Conservation (phyloP, 2,113 vertebrate species). For the Potamarius usumacintae region DNA sequence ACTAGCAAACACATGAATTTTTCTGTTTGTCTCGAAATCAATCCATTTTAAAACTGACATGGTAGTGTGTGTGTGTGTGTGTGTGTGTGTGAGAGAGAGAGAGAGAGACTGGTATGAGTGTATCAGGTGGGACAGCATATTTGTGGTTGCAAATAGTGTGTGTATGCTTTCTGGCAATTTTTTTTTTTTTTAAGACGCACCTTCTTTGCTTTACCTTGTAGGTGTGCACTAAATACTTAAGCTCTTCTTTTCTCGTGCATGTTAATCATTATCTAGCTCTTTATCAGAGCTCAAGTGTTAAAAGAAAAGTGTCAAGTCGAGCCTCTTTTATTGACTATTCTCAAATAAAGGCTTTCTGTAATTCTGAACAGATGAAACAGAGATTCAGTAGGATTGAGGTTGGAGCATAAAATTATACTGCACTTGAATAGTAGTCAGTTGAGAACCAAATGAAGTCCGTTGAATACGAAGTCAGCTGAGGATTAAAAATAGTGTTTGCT, state of each 20-base stretch:
- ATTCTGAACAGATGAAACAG: background rate
- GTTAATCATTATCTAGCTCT: background rate
- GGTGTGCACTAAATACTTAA: background rate
- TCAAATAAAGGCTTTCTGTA: background rate
- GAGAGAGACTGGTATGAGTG: background rate
- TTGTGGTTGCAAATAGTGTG: background rate
- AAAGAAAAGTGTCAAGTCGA: background rate
- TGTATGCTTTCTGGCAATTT: background rate
- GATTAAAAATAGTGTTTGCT: background rate
- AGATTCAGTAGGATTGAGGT: background rate
- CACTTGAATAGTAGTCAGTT: background rate
- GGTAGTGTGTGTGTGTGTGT: background rate
- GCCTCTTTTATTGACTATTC: background rate
- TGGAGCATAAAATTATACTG: background rate
- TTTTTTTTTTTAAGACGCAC: background rate
- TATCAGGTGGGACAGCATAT: background rate
- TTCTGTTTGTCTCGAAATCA: too few relatives aligned
- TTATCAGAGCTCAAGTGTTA: background rate
- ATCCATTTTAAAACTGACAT: background rate
- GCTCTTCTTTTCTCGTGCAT: background rate
- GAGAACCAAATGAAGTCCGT: too few relatives aligned
- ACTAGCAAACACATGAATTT: too few relatives aligned
- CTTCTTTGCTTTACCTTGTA: background rate
- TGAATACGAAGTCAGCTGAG: background rate
- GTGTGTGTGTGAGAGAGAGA: too few relatives aligned